Evolutionary conservation across 2,797 vertebrate species (phyloP), one percentile per base, ranked within the genome.

Genomic region (Ceryle rudis): DNA sequence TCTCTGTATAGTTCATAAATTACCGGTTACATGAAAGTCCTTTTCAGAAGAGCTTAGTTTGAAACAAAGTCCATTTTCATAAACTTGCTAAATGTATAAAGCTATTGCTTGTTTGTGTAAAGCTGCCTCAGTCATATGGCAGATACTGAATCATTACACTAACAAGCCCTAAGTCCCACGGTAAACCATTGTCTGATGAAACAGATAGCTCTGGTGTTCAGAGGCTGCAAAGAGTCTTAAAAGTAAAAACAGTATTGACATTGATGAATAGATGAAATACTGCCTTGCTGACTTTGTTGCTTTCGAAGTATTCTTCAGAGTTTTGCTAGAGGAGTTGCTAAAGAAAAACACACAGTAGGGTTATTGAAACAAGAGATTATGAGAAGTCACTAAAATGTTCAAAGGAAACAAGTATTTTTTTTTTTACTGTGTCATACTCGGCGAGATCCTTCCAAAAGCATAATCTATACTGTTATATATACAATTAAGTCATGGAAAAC

Each of bases 241-340:
- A 82, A 93, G 15, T 83, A 41, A 93, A 84, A 91, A 78, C 66
- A 90, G 64, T 91, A 88, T 92, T 96, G 85, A 81, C 83, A 89
- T 41, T 91, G 94, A 95, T 2, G 1, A 94, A 87, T 61, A 92
- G 71, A 95, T 86, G 60, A 95, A 97, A 86, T 70, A 64, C 55
- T 75, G 67, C 84, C 81, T 93, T 95, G 70, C 94, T 96, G 91
- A 94, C 82, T 93, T 91, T 11, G 39, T 73, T 95, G 42, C 92
- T 95, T 96, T 96, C 86, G 89, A 95, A 95, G 89, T 97, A 94
- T 92, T 95, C 84, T 93, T 41, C 86, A 90, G 92, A 92, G 69
- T 75, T 83, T 95, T 95, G 39, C 72, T 91, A 20, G 49, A 89
- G 70, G 65, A 89, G 75, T n/a, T 84, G 74, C 62, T 89, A 67